These are phyloP conservation scores for Leiothrix lutea DNA, from an alignment of 2,113 vertebrate species.

Conservation along the genomic window DNA sequence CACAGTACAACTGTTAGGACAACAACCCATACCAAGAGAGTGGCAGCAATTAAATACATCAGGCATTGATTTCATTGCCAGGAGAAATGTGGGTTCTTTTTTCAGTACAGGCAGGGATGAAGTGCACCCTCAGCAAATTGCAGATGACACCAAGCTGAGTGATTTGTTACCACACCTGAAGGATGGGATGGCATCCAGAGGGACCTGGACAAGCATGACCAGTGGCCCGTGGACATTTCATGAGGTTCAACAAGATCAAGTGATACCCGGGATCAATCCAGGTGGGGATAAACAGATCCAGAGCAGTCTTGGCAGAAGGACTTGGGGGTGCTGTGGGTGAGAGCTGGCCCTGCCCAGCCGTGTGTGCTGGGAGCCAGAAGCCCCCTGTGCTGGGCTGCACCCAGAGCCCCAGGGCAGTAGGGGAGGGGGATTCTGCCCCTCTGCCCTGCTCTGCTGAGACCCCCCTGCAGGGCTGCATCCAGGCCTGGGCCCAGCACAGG, in stretches of 20 bases:
- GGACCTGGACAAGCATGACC: fast-evolving
- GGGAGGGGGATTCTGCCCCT: neutral
- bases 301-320: neutral
- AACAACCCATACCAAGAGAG: neutral
- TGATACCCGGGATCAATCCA: fast-evolving
- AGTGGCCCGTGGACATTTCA: neutral
- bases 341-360: neutral
- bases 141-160: neutral
- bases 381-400: too few relatives aligned
- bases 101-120: neutral
- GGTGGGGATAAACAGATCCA: neutral
- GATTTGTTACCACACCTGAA: neutral
- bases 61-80: neutral
- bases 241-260: neutral
- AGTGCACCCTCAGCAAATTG: neutral
- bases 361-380: neutral
- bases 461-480: neutral
- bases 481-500: too few relatives aligned
- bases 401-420: neutral
- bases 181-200: neutral
- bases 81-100: neutral
- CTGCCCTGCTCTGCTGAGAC: neutral
- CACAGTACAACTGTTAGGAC: neutral
- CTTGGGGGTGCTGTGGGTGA: neutral
- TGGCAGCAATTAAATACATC: neutral